Evolutionary conservation across 92 coral and sea anemone genomes (phyloP).

Genomic region (Bergia sp.): DNA sequence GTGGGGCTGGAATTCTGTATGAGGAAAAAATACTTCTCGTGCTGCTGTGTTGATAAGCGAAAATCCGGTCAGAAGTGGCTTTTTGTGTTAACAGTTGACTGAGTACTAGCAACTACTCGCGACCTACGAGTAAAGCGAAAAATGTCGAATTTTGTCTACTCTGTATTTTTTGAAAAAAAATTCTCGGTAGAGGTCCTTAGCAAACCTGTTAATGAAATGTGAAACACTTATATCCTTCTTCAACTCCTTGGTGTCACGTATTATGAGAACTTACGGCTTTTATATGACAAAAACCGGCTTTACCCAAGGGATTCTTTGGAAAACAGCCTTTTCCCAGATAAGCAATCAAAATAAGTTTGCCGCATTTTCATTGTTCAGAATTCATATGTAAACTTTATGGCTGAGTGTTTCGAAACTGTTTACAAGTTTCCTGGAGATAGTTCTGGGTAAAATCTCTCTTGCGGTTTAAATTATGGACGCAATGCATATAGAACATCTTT

Average conservation of each 20-base stretch:
- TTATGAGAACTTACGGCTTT: not conserved
- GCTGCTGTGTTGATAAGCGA: conserved; percentile 31
- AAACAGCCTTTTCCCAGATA: not conserved
- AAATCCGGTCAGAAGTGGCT: conserved; percentile 19
- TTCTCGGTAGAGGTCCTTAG: not conserved
- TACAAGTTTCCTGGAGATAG: not conserved
- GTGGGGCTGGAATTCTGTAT: conserved; percentile 22
- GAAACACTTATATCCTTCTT: not conserved
- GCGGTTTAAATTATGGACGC: not conserved
- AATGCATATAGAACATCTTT: not conserved
- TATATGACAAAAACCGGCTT: not conserved
- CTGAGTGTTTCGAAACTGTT: conserved; percentile 18
- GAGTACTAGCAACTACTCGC: not conserved
- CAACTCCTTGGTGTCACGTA: not conserved
- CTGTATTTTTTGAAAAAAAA: not conserved
- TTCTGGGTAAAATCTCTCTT: not conserved
- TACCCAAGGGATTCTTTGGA: conserved; percentile 15
- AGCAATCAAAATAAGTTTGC: not conserved
- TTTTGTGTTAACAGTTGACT: conserved; percentile 11
- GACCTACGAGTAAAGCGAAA: not conserved
- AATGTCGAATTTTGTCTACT: not conserved
- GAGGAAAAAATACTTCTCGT: conserved; percentile 33
- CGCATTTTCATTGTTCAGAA: not conserved
- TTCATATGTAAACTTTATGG: not conserved
- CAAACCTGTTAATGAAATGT: not conserved